Base-by-base conservation (phyloP, 2,797 vertebrate species). In the Myotis daubentonii region DNA sequence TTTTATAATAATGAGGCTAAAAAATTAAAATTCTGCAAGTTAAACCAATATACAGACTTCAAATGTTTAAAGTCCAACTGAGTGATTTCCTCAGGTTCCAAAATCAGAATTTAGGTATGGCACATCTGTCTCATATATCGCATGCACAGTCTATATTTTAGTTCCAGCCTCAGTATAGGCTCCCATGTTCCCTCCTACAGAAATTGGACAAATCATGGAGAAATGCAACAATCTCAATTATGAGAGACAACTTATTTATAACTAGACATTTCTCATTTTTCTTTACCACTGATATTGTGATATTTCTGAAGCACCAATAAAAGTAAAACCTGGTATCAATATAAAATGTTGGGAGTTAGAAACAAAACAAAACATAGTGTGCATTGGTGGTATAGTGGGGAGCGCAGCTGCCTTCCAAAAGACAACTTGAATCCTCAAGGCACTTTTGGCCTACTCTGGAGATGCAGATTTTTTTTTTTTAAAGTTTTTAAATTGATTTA, bases 1-100 rank as follows among this genome's bases (percentile, higher is more conserved):
- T 89, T 97, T 86, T 36, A 81, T 41, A 89, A 85, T 41, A 87
- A 41, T 47, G 19, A 62, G 15, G n/a, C 55, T 78, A 53, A 93
- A 57, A 90, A 89, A 51, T 70, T 74, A 74, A 88, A 88, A 83
- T 86, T 90, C 62, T 62, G 22, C 51, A 80, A 66, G 83, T 83
- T 78, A 89, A 89, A 71, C 20, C 91, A 78, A 53, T 51, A 86
- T 17, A n/a, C 2, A 86, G n/a, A 65, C 16, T 78, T 96, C 22
- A 17, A 41, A 30, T 17, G 65, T 91, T 89, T 86, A 41, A 23
- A 78, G 71, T 57, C 6, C 68, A 57, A 2, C 20, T 74, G 71
- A 93, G 33, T 47, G 51, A 86, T 23, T 85, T 89, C 49, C 49
- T 95, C 55, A 53, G 17, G 4, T 51, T 86, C 57, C 38, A 13